These are phyloP conservation scores for Sphaeramia orbicularis DNA, from an alignment of 2,797 vertebrate genomes.

Conservation along the genomic window DNA sequence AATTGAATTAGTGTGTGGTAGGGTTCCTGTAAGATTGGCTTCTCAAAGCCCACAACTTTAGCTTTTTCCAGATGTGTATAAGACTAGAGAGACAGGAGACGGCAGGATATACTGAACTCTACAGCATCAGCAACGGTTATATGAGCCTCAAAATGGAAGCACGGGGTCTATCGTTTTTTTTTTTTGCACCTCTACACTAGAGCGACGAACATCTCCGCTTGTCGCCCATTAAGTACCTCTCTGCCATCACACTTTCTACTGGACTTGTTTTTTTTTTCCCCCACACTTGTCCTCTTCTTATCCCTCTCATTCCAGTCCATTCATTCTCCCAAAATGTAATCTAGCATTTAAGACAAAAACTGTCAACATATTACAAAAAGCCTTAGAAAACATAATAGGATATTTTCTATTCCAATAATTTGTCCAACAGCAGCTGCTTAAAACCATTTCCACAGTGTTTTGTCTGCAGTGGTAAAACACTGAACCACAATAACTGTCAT, in stretches of 20 bases:
- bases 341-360: constrained; percentile 56
- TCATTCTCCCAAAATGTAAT: constrained; percentile 60
- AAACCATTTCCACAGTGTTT: constrained; percentile 70
- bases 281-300: constrained; percentile 26
- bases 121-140: constrained; percentile 55
- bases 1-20: constrained; percentile 76
- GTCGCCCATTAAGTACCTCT: constrained; percentile 34
- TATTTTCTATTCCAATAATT: constrained; percentile 76
- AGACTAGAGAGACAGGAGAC: constrained; percentile 46
- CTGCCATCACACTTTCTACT: constrained; percentile 15
- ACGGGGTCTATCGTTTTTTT: constrained; percentile 29
- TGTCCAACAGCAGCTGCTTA: constrained; percentile 66
- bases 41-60: constrained; percentile 58
- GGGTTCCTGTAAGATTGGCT: constrained; percentile 68
- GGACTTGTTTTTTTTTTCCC: constrained; percentile 22
- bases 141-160: constrained; percentile 61
- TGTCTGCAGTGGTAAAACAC: constrained; percentile 66
- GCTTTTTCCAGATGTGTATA: constrained; percentile 65
- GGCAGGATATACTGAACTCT: constrained; percentile 54
- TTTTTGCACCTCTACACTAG: constrained; percentile 60
- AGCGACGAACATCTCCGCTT: constrained; percentile 55
- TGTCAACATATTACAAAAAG: constrained; percentile 60
- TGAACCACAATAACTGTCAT: constrained; percentile 75
- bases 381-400: constrained; percentile 66
- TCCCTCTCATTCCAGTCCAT: constrained; percentile 48